Conservation (phyloP, 2,113 vertebrate genomes). For the Rhizomys pruinosus region DNA sequence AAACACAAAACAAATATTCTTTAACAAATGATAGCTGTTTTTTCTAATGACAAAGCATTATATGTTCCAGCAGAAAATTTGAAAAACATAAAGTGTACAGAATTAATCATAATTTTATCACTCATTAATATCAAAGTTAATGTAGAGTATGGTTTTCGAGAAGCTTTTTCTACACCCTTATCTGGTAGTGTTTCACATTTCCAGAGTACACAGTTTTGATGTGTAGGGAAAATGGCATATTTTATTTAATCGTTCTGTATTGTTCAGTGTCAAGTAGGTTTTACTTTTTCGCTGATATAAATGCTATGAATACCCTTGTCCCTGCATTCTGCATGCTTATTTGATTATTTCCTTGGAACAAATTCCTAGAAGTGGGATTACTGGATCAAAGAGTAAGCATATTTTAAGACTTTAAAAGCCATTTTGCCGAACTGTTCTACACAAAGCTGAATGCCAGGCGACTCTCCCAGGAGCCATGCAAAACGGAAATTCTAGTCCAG, state of each 20-base stretch:
- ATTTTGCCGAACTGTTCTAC: slow-evolving; percentile 43
- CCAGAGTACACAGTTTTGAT: not conserved
- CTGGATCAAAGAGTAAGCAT: slow-evolving; percentile 68
- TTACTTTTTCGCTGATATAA: not conserved
- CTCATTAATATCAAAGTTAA: not conserved
- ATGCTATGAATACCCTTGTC: not conserved
- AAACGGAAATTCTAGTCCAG: not conserved
- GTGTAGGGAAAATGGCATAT: not conserved
- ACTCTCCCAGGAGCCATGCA: not conserved
- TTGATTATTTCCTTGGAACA: slow-evolving; percentile 50
- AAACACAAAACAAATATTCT: too few species aligned
- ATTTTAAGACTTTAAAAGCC: slow-evolving; percentile 56
- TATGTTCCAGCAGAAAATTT: not conserved
- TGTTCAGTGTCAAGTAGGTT: not conserved
- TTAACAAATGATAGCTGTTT: not conserved
- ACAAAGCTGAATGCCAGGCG: not conserved
- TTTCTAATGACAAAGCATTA: slow-evolving; percentile 32
- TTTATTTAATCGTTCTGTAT: not conserved
- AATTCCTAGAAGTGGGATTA: slow-evolving; percentile 64
- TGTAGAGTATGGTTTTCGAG: not conserved
- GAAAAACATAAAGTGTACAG: not conserved
- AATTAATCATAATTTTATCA: not conserved
- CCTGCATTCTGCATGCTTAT: not conserved
- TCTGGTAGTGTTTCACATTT: not conserved
- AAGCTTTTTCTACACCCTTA: not conserved